Conservation (phyloP, 2,113 vertebrate species). For the Alethe diademata region DNA sequence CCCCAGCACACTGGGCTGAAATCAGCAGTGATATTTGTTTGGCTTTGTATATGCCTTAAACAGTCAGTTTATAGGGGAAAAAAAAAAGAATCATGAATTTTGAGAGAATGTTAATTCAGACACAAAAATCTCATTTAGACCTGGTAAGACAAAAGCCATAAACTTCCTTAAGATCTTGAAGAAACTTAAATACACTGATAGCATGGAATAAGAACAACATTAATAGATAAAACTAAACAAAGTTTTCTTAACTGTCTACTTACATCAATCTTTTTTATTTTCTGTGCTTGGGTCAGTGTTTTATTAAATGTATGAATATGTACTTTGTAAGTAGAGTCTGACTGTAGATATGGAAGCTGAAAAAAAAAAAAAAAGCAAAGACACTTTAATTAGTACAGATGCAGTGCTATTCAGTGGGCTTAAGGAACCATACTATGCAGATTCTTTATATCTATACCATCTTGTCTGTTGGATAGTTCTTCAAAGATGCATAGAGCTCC, state of each 20-base stretch:
- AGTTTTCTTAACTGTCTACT: constrained; percentile 64
- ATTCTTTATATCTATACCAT: constrained; percentile 78
- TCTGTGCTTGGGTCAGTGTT: constrained; percentile 87
- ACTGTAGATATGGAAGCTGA: constrained; percentile 85
- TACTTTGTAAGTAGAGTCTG: constrained; percentile 90
- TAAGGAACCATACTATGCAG: not conserved
- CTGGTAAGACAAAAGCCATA: not conserved
- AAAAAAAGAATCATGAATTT: accelerated
- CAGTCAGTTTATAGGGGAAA: accelerated
- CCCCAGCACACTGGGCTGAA: not conserved
- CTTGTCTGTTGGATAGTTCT: constrained; percentile 81
- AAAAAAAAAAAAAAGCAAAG: constrained; percentile 33
- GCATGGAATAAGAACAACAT: not conserved
- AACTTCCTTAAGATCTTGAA: not conserved
- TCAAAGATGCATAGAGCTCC: constrained; percentile 85
- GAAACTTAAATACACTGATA: not conserved
- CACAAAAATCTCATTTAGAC: not conserved
- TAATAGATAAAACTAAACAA: not conserved
- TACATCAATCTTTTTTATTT: constrained; percentile 91
- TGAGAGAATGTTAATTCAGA: not conserved
- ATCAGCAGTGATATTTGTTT: not conserved
- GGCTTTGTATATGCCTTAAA: not conserved
- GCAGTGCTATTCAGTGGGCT: not conserved
- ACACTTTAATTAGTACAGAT: not conserved
- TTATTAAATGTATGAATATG: constrained; percentile 95